Conservation (phyloP, 2,113 vertebrate genomes). For the Candoia aspera region DNA sequence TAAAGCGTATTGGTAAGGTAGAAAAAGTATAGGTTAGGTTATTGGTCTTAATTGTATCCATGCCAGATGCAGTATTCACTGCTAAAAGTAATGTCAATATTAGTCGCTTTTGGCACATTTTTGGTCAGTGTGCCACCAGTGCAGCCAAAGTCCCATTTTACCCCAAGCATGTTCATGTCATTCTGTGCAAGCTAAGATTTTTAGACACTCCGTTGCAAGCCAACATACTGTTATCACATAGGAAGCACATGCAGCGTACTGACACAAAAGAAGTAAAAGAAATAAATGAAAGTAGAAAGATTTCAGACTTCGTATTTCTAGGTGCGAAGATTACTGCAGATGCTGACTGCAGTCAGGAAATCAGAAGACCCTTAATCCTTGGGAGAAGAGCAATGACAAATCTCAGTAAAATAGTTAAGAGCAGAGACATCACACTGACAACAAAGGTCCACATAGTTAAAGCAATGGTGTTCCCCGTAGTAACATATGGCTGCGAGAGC, state of each 20-base stretch:
- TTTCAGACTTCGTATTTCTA: too few relatives aligned
- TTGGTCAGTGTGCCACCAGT: background rate
- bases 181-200: background rate
- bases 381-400: too few relatives aligned
- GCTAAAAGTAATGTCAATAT: background rate
- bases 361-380: too few relatives aligned
- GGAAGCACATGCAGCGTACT: background rate
- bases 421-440: too few relatives aligned
- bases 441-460: too few relatives aligned
- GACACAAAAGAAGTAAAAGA: background rate
- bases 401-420: too few relatives aligned
- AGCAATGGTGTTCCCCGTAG: too few relatives aligned
- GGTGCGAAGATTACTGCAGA: too few relatives aligned
- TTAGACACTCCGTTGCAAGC: background rate
- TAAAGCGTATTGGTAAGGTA: background rate
- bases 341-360: too few relatives aligned
- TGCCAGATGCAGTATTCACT: background rate
- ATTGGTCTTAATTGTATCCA: background rate
- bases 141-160: background rate
- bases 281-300: background rate
- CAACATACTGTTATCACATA: background rate
- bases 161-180: background rate
- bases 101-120: background rate
- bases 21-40: background rate
- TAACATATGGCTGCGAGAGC: too few relatives aligned